Evolutionary conservation across 1,140 invertebrate genomes (phyloP), one percentile per base, ranked within the genome.

Genomic region (Ephestia elutella): DNA sequence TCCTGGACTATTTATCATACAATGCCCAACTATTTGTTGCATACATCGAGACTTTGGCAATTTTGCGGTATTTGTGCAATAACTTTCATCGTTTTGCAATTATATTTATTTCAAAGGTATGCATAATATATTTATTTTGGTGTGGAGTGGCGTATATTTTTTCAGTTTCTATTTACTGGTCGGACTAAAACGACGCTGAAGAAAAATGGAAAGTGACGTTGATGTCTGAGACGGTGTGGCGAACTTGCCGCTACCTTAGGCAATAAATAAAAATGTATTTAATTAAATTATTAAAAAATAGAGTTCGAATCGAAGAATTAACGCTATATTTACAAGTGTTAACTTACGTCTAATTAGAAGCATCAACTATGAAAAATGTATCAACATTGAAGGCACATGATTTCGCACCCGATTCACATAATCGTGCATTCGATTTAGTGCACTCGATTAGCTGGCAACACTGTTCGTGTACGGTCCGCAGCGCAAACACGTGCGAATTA

Each of bases 351-450:
- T 87, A 86, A 71, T 80, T 87, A 85, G 75, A 87, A 87, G 85
- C 85, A 86, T 87, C 83, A 86, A 87, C 82, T 87, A 87, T 87
- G 82, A 86, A 85, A 80, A 78, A 71, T 76, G 78, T 87, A 86
- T 87, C 76, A 86, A 86, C 83, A 87, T 85, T 83, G 81, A 87
- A 87, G 83, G 85, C 85, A 87, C 85, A 87, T 87, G 70, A 75
- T 87, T 87, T 77, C 85, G 85, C 85, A 86, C 85, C 82, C 83
- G 78, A 79, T 81, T 81, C 79, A 71, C 77, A 73, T 71, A 73
- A 76, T 73, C 62, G 78, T 78, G 80, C 78, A 78, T 67, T 77
- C 62, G 64, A 61, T 65, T 64, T 53, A 73, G 78, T 78, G 75
- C 80, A 76, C 79, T 70, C 71, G 66, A 70, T 63, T 63, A 66